Evolutionary conservation across 1,140 invertebrate genomes (phyloP).

Genomic region (Rhagoletis zephyria): DNA sequence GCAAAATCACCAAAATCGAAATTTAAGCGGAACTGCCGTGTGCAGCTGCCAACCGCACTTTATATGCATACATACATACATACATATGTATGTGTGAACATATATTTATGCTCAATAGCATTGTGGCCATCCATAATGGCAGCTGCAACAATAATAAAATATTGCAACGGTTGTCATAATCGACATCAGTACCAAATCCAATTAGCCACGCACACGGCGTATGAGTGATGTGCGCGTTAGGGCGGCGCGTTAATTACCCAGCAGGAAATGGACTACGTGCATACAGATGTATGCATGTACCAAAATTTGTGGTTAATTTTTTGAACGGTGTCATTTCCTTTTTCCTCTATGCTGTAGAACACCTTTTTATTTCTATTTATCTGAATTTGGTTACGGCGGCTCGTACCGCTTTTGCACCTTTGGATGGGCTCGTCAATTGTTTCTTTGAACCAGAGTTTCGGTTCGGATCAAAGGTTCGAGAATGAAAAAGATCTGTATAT

Average conservation of each 20-base stretch:
- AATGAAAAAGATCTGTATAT: too few relatives aligned
- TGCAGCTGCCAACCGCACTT: constrained; percentile 6
- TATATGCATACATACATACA: background rate
- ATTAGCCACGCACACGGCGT: constrained; percentile 30
- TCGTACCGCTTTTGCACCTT: too few relatives aligned
- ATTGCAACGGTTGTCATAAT: constrained; percentile 35
- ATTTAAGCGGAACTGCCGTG: background rate
- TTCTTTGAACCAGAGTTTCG: too few relatives aligned
- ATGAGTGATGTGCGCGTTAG: constrained; percentile 15
- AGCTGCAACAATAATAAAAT: background rate
- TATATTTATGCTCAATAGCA: background rate
- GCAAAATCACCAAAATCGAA: background rate
- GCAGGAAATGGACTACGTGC: background rate
- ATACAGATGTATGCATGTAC: too few relatives aligned
- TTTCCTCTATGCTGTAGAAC: too few relatives aligned
- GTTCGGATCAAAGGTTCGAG: too few relatives aligned
- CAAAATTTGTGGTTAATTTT: too few relatives aligned
- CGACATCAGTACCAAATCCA: constrained; percentile 32
- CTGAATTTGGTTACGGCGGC: too few relatives aligned
- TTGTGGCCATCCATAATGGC: constrained; percentile 13
- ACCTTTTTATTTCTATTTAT: too few relatives aligned
- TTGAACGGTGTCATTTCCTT: too few relatives aligned
- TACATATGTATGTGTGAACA: too few relatives aligned
- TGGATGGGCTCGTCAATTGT: too few relatives aligned
- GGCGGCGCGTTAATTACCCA: background rate